Evolutionary conservation across 2,797 vertebrate species (phyloP).

Genomic region (Malacoctenus gilli): DNA sequence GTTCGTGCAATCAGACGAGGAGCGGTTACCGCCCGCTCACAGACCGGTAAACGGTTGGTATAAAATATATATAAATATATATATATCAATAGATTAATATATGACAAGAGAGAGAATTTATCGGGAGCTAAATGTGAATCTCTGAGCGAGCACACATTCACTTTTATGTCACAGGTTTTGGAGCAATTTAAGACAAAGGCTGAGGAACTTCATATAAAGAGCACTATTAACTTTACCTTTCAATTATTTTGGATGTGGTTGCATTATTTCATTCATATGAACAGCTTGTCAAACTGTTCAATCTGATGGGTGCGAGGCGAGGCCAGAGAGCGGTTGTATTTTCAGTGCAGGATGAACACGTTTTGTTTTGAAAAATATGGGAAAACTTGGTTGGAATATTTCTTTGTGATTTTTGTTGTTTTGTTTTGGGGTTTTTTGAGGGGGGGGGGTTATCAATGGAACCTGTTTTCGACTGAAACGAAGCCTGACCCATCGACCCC

Average conservation of each 20-base stretch:
- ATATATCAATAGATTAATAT: neutral
- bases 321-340: constrained; percentile 38
- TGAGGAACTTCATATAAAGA: constrained; percentile 23
- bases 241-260: constrained; percentile 2
- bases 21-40: constrained; percentile 34
- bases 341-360: constrained; percentile 40
- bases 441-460: no score
- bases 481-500: constrained; percentile 44
- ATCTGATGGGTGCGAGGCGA: constrained; percentile 53
- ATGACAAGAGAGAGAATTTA: constrained; percentile 5
- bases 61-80: no score
- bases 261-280: constrained; percentile 40
- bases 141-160: constrained; percentile 25
- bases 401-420: no score
- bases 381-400: no score
- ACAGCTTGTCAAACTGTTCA: constrained; percentile 64
- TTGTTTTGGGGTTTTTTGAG: constrained; percentile 20
- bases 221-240: neutral
- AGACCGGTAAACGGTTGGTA: no score
- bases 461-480: constrained; percentile 35
- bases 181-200: constrained; percentile 15
- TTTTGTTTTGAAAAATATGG: no score
- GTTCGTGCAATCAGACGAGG: constrained; percentile 45
- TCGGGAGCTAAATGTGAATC: constrained; percentile 30
- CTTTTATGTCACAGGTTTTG: constrained; percentile 32